These are phyloP conservation scores for Pithys albifrons DNA, from an alignment of 2,113 vertebrate genomes.

Conservation along the genomic window DNA sequence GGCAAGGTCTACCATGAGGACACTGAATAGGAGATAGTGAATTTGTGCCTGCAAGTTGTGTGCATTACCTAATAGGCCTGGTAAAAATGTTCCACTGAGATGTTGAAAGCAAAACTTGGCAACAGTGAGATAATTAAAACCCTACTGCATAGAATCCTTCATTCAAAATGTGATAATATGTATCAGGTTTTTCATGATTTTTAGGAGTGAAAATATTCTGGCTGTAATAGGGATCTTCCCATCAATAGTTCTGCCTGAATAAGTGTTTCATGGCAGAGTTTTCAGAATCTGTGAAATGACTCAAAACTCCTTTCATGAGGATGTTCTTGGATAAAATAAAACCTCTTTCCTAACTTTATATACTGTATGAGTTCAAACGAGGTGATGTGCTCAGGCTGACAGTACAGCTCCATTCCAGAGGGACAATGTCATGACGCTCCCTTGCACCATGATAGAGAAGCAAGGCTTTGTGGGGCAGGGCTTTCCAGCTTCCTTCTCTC, in stretches of 20 bases:
- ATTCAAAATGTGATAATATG: background rate
- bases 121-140: conserved; percentile 40
- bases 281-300: background rate
- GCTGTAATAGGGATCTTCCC: background rate
- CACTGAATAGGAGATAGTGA: background rate
- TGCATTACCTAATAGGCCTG: conserved; percentile 19
- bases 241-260: background rate
- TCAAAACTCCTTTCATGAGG: background rate
- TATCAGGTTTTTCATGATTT: background rate
- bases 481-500: background rate
- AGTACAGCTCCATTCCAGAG: background rate
- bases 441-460: fast-evolving
- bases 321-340: background rate
- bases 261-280: background rate
- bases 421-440: fast-evolving
- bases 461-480: background rate
- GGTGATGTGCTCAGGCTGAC: background rate
- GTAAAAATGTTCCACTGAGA: conserved; percentile 23
- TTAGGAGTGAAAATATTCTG: background rate
- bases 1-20: background rate
- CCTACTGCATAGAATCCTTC: conserved; percentile 1
- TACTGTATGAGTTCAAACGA: conserved; percentile 5
- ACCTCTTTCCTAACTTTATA: background rate
- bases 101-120: conserved; percentile 42
- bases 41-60: conserved; percentile 22